Percentiles rank a stretch among this genome's conserved stretches.
These are phyloP conservation scores for Choloepus didactylus DNA, from an alignment of 2,797 vertebrate species.

Conservation along the genomic window DNA sequence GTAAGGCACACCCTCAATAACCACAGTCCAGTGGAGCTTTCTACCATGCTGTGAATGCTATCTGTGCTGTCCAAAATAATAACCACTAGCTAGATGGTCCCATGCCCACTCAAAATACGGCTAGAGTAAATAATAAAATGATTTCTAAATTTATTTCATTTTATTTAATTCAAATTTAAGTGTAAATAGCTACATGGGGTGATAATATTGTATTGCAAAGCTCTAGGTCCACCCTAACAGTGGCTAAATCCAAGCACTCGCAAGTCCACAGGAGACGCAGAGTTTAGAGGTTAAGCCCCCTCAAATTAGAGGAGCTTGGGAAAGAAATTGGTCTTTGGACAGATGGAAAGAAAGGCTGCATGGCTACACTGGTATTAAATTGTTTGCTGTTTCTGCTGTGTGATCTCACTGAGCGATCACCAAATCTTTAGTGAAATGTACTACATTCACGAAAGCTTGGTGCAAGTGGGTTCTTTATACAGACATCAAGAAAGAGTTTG, in stretches of 20 bases:
- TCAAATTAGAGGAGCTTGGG: not conserved
- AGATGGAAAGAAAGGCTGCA: not conserved
- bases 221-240: constrained; percentile 21
- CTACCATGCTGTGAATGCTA: not conserved
- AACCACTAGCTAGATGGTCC: not conserved
- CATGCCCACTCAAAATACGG: not conserved
- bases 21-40: not conserved
- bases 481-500: not conserved
- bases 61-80: not conserved
- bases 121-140: constrained; percentile 13
- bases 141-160: constrained; percentile 50
- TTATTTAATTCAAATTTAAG: constrained; percentile 47
- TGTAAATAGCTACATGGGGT: constrained; percentile 45
- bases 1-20: not conserved
- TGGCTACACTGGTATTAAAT: not conserved
- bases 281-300: not conserved
- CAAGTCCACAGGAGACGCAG: not conserved
- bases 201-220: constrained; percentile 2
- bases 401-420: not conserved
- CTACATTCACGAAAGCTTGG: not conserved
- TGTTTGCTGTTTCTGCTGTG: not conserved
- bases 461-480: not conserved
- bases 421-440: not conserved
- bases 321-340: not conserved
- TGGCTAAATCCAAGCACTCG: not conserved